Conservation (phyloP, 2,797 vertebrate genomes). For the Pteronotus mesoamericanus region DNA sequence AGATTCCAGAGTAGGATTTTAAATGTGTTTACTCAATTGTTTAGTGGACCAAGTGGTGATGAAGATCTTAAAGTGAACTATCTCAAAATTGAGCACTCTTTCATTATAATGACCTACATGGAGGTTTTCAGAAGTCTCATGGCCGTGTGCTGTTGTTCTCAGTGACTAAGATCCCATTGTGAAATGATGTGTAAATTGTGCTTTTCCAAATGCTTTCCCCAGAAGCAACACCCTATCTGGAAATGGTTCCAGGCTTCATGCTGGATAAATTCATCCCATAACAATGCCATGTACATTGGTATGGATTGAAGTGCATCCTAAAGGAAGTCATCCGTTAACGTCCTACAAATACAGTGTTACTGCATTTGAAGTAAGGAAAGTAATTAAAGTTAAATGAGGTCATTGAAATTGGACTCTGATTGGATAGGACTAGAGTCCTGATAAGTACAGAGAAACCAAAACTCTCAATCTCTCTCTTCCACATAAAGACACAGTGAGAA, state of each 20-base stretch:
- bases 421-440: fast-evolving
- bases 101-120: neutral
- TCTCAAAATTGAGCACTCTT: neutral
- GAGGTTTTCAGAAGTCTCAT: neutral
- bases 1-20: neutral
- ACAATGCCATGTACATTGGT: fast-evolving
- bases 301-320: neutral
- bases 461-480: neutral
- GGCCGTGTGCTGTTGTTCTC: neutral
- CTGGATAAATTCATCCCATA: fast-evolving
- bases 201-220: neutral
- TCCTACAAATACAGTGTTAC: neutral
- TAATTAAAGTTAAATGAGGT: neutral
- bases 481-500: fast-evolving
- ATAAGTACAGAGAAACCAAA: neutral
- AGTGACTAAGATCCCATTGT: fast-evolving
- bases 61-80: neutral
- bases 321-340: fast-evolving
- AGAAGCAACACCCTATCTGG: neutral
- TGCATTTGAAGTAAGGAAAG: neutral
- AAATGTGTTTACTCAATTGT: fast-evolving
- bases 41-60: neutral
- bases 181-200: neutral
- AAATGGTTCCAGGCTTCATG: neutral
- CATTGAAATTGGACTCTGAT: fast-evolving